Percentiles rank a stretch among this genome's conserved stretches.
Conservation (phyloP, 2,888 invertebrate genomes). For the Hoplodrina blanda region DNA sequence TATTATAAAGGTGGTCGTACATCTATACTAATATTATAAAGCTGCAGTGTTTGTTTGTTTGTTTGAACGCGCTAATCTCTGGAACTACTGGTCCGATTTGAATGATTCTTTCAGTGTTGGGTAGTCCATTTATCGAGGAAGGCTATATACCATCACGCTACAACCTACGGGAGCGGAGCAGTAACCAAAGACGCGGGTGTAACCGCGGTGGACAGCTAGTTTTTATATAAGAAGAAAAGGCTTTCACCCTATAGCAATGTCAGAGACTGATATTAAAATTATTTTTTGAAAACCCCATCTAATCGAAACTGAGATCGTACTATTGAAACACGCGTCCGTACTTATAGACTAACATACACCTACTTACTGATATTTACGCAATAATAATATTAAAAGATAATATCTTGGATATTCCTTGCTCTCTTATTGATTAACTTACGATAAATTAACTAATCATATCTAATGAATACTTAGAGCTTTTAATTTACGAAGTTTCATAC, state of each 20-base stretch:
- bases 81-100: too few relatives aligned
- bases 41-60: too few relatives aligned
- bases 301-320: conserved; percentile 74
- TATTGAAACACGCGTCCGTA: conserved; percentile 74
- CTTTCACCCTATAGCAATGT: not conserved
- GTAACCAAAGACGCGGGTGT: too few relatives aligned
- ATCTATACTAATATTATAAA: too few relatives aligned
- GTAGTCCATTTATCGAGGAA: too few relatives aligned
- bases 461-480: conserved; percentile 88
- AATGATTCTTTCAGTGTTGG: too few relatives aligned
- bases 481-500: conserved; percentile 73
- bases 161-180: too few relatives aligned
- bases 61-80: too few relatives aligned
- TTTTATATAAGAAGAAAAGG: not conserved
- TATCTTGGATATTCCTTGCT: conserved; percentile 89
- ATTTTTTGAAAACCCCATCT: not conserved
- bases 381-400: conserved; percentile 81
- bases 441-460: conserved; percentile 88
- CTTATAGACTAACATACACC: conserved; percentile 78
- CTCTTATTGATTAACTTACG: conserved; percentile 85
- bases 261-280: not conserved
- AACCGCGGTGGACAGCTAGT: too few relatives aligned
- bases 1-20: not conserved
- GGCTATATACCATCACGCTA: too few relatives aligned
- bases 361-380: conserved; percentile 77